Conservation (phyloP, 2,888 invertebrate genomes). For the Liposcelis brunnea region DNA sequence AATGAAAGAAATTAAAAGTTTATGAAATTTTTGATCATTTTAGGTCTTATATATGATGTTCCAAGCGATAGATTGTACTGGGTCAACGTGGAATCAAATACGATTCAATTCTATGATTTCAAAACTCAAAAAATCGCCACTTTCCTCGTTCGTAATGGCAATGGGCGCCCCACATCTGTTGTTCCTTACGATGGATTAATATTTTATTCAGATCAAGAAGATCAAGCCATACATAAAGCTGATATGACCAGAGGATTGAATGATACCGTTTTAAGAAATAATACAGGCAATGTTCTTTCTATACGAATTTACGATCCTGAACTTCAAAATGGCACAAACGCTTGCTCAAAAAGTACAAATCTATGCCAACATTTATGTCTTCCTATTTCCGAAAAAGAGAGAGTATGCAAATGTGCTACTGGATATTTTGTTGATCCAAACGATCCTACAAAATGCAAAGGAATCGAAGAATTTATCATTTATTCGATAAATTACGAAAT, state of each 20-base stretch:
- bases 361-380: constrained; percentile 60
- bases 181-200: constrained; percentile 44
- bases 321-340: constrained; percentile 40
- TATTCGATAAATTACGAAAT: constrained; percentile 64
- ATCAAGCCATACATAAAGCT: constrained; percentile 41
- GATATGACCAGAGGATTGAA: constrained; percentile 37
- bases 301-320: constrained; percentile 53
- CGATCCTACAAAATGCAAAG: constrained; percentile 35
- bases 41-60: constrained; percentile 44
- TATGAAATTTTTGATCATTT: constrained; percentile 5
- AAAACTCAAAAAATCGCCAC: constrained; percentile 15
- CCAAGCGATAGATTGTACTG: constrained; percentile 49
- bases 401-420: constrained; percentile 57
- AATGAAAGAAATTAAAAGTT: constrained; percentile 14
- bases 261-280: constrained; percentile 34
- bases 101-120: constrained; percentile 43
- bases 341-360: constrained; percentile 34
- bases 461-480: constrained; percentile 49
- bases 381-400: constrained; percentile 35
- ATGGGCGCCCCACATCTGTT: constrained; percentile 40
- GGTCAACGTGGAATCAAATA: constrained; percentile 38
- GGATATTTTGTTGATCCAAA: constrained; percentile 40
- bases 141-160: constrained; percentile 16
- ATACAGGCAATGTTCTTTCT: constrained; percentile 47
- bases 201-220: constrained; percentile 50